Conservation (phyloP, 1,140 invertebrate species). For the Atta texana region DNA sequence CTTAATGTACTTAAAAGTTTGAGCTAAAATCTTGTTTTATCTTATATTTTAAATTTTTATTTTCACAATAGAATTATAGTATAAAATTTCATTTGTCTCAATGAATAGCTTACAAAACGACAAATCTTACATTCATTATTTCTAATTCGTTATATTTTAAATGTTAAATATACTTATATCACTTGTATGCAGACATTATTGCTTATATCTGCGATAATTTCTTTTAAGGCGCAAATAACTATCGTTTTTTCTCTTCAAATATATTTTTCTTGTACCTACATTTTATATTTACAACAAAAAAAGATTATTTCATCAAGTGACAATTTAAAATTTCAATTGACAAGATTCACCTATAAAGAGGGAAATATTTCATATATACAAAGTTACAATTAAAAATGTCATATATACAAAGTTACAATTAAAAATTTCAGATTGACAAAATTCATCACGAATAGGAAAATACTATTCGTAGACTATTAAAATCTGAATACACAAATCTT, state of each 20-base stretch:
- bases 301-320: background rate
- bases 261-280: background rate
- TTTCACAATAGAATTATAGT: slow-evolving; percentile 69
- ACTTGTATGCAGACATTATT: slow-evolving; percentile 63
- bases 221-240: slow-evolving; percentile 47
- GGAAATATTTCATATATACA: slow-evolving; percentile 11
- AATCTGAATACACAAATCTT: slow-evolving; percentile 9
- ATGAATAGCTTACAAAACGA: slow-evolving; percentile 67
- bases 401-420: slow-evolving; percentile 7
- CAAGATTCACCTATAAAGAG: background rate
- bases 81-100: slow-evolving; percentile 66
- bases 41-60: slow-evolving; percentile 66
- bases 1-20: slow-evolving; percentile 63
- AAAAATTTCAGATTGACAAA: slow-evolving; percentile 24
- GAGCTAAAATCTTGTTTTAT: slow-evolving; percentile 53
- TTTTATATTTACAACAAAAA: slow-evolving; percentile 12
- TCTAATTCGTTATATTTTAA: slow-evolving; percentile 65
- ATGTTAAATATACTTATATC: slow-evolving; percentile 72
- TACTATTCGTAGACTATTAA: background rate
- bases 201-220: slow-evolving; percentile 50
- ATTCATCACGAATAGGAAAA: slow-evolving; percentile 18
- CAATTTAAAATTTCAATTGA: slow-evolving; percentile 48
- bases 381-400: slow-evolving; percentile 24
- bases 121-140: slow-evolving; percentile 59
- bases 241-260: slow-evolving; percentile 15